Base-by-base conservation (phyloP, 2,113 vertebrate genomes). In the Dipodomys spectabilis region DNA sequence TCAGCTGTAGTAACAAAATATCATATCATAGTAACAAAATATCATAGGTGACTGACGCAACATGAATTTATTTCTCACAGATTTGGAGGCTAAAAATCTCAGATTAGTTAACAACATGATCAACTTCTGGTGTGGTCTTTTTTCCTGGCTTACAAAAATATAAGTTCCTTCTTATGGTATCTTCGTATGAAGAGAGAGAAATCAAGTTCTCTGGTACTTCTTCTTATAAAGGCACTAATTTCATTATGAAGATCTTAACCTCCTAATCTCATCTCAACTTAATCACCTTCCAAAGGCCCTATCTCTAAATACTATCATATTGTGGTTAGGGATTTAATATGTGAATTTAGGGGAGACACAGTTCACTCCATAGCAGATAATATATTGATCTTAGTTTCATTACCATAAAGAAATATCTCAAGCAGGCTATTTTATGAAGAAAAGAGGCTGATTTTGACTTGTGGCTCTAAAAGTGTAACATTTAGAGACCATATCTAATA, bases 1-100 rank as follows among this genome's bases (percentile, higher is more conserved):
- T 73, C 53, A 81, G 19, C 22, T 72, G 30, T 62, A 71, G 49
- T 49, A 49, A 49, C 49, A 49, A 49, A 49, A 49, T 49, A 49
- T 49, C 9, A 49, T 12, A 49, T 5, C 5, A 5, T 62, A 23
- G 44, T 77, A 49, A 49, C 49, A 49, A 49, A 49, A 49, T 49
- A 49, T 49, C 9, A 49, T 49, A 49, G 44, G 65, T 32, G 23
- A 35, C 57, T 74, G 73, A 53, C 39, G 35, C 12, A 16, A 65
- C 68, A n/a, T 49, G 62, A n/a, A 62, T 82, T 90, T 65, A 82
- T 82, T 90, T 49, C 23, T 65, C n/a, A 82, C 57, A 73, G 39
- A 82, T 74, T 82, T 74, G 44, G 44, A 68, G 30, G 64, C 6
- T 27, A 20, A 67, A 78, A 88, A 39, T 19, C 80, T 64, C n/a